These are phyloP conservation scores for Leptodactylus fallax DNA, from an alignment of 2,797 vertebrate species.

Conservation along the genomic window DNA sequence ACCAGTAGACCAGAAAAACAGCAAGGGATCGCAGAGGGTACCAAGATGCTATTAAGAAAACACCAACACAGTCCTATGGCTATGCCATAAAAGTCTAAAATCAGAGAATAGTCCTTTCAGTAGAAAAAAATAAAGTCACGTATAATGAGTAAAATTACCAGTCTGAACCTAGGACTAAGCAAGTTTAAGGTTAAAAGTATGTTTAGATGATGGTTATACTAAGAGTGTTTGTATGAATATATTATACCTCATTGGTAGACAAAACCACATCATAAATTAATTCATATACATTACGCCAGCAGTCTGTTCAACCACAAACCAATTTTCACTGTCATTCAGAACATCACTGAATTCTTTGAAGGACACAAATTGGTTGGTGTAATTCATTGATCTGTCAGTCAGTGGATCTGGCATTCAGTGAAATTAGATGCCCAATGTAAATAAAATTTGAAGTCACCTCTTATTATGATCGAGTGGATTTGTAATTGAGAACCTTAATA, in stretches of 20 bases:
- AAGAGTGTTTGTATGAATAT: neutral
- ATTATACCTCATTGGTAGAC: neutral
- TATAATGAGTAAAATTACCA: no score
- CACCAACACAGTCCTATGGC: no score
- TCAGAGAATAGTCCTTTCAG: no score
- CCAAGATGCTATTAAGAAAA: no score
- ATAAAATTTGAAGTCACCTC: conserved; percentile 38
- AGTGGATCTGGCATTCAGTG: conserved; percentile 35
- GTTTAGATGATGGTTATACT: neutral
- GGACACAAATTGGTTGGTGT: neutral
- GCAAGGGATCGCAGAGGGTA: no score
- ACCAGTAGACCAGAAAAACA: no score
- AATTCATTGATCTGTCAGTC: conserved; percentile 34
- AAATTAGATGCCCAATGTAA: conserved; percentile 31
- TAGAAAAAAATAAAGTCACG: no score
- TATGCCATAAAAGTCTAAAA: no score
- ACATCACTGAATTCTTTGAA: neutral
- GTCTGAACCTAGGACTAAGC: no score
- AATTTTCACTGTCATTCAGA: neutral
- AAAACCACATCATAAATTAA: neutral
- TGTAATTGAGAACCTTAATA: conserved; percentile 19
- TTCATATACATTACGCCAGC: neutral
- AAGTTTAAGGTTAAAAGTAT: no score
- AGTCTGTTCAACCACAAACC: conserved; percentile 11
- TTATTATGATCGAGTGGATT: conserved; percentile 45